Percentiles rank a stretch among this genome's conserved stretches.
Evolutionary conservation across 2,888 invertebrate species (phyloP).

Genomic region (Atethmia centrago): DNA sequence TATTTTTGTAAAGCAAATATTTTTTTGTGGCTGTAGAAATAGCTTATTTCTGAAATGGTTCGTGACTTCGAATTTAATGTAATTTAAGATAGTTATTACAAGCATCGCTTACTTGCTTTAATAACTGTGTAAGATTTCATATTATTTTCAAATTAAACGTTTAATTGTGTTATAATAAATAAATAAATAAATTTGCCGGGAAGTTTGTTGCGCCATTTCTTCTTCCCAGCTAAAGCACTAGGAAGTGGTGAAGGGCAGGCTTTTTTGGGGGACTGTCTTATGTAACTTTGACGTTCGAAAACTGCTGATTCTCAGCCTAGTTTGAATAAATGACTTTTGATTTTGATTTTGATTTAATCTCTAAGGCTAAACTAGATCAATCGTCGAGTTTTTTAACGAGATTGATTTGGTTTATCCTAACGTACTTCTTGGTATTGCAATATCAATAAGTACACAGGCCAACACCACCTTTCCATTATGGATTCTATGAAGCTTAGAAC

Average conservation of each 20-base stretch:
- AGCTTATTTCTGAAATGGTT: background rate
- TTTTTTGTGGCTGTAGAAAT: conserved; percentile 39
- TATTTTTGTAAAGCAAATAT: conserved; percentile 55
- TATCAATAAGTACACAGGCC: background rate
- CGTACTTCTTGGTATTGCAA: background rate
- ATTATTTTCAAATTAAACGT: background rate
- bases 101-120: background rate
- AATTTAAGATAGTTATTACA: background rate
- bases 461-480: background rate
- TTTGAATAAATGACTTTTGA: no score
- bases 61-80: background rate
- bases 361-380: background rate
- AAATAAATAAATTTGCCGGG: no score
- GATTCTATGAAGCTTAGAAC: background rate
- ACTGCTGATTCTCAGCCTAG: no score
- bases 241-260: no score
- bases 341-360: no score
- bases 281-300: no score
- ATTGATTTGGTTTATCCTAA: background rate
- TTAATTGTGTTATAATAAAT: no score
- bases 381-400: background rate
- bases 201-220: no score
- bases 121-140: background rate
- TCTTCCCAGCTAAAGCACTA: no score
- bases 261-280: no score